Evolutionary conservation across 2,888 invertebrate genomes (phyloP), one percentile per base, ranked within the genome.

Genomic region (Horisme vitalbata): DNA sequence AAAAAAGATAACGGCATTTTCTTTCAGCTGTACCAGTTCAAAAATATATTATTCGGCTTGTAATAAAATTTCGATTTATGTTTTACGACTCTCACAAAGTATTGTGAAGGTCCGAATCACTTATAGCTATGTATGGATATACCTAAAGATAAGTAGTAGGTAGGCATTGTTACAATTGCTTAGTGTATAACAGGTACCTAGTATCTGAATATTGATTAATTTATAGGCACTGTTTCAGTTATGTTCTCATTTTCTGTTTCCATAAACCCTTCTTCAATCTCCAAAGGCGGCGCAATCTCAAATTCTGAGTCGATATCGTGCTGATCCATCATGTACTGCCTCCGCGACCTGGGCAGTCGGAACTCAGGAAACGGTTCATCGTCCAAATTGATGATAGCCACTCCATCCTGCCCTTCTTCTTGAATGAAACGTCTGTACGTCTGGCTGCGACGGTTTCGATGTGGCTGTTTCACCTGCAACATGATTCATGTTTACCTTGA

Each of bases 311-410:
- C 37, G n/a, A 11, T 3, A 21, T 21, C 33, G 2, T 32, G 32
- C 48, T 58, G 9, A 51, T 57, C 43, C 48, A 26, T 33, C 75
- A 76, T 79, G 63, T 80, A 81, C 65, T 82, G 84, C 5, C 79
- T 61, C 8, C 79, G 68, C 11, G 59, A 45, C 33, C 48, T 49
- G 11, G 83, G 77, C 50, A 84, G 71, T 0, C 68, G 68, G 55
- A 83, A 69, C 56, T 64, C 57, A 0, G 83, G 83, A 44, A 78
- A 54, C 2, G 81, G 78, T 1, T 53, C 73, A 4, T 45, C 55
- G 55, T 72, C 77, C 15, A 83, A 52, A 28, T 62, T 65, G 33
- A 80, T 48, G 44, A 83, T 43, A 1, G 69, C 69, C 12, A 83
- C 68, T 1, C 75, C 71, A 0, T 45, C 53, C 2, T 49, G 48